Evolutionary conservation across 2,888 invertebrate genomes (phyloP).

Genomic region (Drosophila conformis): DNA sequence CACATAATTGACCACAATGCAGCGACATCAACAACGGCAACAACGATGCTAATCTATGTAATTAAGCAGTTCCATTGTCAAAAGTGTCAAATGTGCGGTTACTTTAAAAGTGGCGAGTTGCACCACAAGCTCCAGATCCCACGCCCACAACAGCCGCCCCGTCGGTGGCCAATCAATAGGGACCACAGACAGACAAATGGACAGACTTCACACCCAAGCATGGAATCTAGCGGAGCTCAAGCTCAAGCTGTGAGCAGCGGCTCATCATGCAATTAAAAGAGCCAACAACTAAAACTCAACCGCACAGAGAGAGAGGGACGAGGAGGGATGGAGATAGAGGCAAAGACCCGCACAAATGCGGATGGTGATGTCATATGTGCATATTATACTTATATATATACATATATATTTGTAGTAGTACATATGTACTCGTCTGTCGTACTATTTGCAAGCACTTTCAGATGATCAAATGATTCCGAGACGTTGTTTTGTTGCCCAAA

Average conservation of each 20-base stretch:
- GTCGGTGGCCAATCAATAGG: slow-evolving; percentile 41
- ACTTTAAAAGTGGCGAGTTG: slow-evolving; percentile 66
- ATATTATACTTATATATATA: slow-evolving; percentile 23
- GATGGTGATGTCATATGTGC: slow-evolving; percentile 71
- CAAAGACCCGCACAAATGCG: slow-evolving; percentile 64
- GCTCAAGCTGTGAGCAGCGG: slow-evolving; percentile 56
- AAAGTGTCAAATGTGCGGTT: slow-evolving; percentile 76
- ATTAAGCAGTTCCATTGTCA: slow-evolving; percentile 70
- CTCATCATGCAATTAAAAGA: slow-evolving; percentile 73
- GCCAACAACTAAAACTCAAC: not conserved
- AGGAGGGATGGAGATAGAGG: not conserved
- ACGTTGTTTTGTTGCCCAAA: slow-evolving; percentile 52
- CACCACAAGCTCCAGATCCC: slow-evolving; percentile 46
- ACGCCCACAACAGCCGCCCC: slow-evolving; percentile 46
- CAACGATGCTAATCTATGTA: slow-evolving; percentile 52
- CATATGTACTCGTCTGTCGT: slow-evolving; percentile 32
- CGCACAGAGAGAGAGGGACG: slow-evolving; percentile 3
- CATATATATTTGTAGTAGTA: slow-evolving; percentile 9
- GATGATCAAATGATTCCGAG: slow-evolving; percentile 69
- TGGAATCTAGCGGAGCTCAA: slow-evolving; percentile 41
- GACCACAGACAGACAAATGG: slow-evolving; percentile 16
- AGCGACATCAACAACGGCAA: slow-evolving; percentile 14
- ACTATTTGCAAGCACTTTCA: slow-evolving; percentile 66
- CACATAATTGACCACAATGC: slow-evolving; percentile 43
- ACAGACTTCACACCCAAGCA: slow-evolving; percentile 32